A percentile compares a stretch with the other conserved stretches of the same genome.
Evolutionary conservation across 2,797 vertebrate genomes (phyloP).

Genomic region (Chromobotia macracanthus): DNA sequence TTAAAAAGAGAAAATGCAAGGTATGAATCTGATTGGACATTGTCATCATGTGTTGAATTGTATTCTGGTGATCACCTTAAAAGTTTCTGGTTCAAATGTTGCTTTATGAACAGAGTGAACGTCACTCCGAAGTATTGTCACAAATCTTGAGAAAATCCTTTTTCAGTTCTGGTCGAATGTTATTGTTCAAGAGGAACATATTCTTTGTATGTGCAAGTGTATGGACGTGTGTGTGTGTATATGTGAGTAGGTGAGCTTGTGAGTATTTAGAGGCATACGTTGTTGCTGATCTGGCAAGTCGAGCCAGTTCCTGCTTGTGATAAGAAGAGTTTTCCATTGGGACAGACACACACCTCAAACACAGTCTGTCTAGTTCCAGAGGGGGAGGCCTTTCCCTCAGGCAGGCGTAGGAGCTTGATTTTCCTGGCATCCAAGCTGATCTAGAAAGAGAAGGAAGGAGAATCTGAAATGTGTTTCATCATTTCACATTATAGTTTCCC

Average conservation of each 20-base stretch:
- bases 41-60: neutral
- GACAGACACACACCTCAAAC: conserved; percentile 95
- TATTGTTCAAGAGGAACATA: conserved; percentile 57
- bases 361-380: conserved; percentile 89
- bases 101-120: conserved; percentile 81
- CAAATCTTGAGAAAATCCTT: conserved; percentile 57
- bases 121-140: conserved; percentile 64
- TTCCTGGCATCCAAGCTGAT: conserved; percentile 91
- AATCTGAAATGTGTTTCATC: conserved; percentile 7
- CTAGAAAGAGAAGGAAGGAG: conserved; percentile 66
- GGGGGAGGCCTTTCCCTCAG: conserved; percentile 86
- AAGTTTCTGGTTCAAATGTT: conserved; percentile 86
- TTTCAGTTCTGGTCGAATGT: conserved; percentile 18
- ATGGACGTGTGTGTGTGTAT: conserved; percentile 15
- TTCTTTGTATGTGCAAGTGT: conserved; percentile 25
- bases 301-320: conserved; percentile 92
- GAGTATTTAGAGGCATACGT: conserved; percentile 88
- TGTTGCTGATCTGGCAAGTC: conserved; percentile 96
- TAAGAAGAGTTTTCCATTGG: conserved; percentile 94
- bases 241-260: conserved; percentile 13
- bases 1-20: conserved; percentile 1
- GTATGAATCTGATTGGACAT: neutral
- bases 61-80: conserved; percentile 82
- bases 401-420: conserved; percentile 92
- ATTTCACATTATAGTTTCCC: neutral